Percentiles rank a stretch among this genome's conserved stretches.
phyloP scores from a whole-genome alignment of 2,113 vertebrate species.

The Sylvietta virens region DNA sequence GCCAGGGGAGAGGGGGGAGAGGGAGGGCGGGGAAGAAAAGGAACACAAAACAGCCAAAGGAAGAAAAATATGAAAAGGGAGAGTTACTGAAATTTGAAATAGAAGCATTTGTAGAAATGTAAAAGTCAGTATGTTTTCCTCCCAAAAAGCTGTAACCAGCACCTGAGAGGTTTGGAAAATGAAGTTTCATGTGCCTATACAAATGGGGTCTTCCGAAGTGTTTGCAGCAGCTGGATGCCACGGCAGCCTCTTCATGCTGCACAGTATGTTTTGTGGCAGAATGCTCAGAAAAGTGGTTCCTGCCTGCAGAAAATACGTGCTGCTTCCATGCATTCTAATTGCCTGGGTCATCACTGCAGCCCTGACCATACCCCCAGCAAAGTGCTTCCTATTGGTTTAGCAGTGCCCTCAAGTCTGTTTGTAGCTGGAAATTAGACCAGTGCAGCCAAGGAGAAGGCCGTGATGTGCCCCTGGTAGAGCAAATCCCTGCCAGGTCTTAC shows the following conservation, averaged over 20 bases:
- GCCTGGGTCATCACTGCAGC: neutral
- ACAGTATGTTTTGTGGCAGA: neutral
- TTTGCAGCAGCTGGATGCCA: neutral
- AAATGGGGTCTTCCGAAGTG: neutral
- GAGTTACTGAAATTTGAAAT: neutral
- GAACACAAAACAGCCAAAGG: neutral
- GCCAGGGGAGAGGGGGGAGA: rapidly evolving
- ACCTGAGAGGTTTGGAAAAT: conserved; percentile 29
- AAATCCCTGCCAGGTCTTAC: neutral
- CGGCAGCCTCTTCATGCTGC: neutral
- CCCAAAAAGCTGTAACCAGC: neutral
- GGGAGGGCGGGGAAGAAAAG: neutral
- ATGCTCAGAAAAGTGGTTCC: neutral
- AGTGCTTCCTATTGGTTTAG: neutral
- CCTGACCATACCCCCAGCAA: neutral
- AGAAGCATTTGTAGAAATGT: neutral
- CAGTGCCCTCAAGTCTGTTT: neutral
- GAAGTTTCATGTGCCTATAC: neutral
- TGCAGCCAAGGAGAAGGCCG: neutral
- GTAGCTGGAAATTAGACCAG: neutral
- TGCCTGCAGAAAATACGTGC: neutral
- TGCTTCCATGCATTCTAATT: neutral
- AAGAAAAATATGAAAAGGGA: neutral
- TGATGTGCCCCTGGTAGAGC: neutral
- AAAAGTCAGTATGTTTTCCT: conserved; percentile 7